These are phyloP conservation scores for Drosophila murphyi DNA, from an alignment of 1,140 invertebrate genomes.

Conservation along the genomic window DNA sequence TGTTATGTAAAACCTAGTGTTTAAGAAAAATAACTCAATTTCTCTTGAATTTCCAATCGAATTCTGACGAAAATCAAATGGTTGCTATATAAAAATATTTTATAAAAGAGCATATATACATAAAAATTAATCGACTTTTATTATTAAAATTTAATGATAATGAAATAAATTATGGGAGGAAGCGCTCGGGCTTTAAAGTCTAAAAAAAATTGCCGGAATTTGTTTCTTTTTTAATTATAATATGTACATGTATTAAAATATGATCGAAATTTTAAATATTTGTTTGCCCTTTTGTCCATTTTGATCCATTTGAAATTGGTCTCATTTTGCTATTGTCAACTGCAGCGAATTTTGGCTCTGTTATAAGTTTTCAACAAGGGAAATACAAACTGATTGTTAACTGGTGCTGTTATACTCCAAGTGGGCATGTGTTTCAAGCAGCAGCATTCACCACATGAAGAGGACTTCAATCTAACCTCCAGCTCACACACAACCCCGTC, in stretches of 20 bases:
- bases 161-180: no score
- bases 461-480: constrained; percentile 5
- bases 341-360: not conserved
- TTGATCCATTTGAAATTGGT: not conserved
- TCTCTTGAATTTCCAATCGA: not conserved
- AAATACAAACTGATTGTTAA: not conserved
- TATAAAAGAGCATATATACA: no score
- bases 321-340: not conserved
- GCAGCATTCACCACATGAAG: not conserved
- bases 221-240: no score
- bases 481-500: not conserved
- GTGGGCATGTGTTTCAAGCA: constrained; percentile 21
- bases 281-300: not conserved
- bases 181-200: no score
- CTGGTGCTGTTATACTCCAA: constrained; percentile 6
- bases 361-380: constrained; percentile 1
- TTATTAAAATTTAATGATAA: no score
- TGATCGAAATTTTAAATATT: not conserved
- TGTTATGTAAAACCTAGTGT: constrained; percentile 15
- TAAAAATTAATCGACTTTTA: no score
- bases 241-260: no score
- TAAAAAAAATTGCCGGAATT: no score
- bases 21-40: not conserved
- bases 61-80: constrained; percentile 4
- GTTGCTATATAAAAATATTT: not conserved